A percentile compares a stretch with the other conserved stretches of the same genome.
Conservation (phyloP, 2,113 vertebrate genomes). For the Podarcis cretensis region DNA sequence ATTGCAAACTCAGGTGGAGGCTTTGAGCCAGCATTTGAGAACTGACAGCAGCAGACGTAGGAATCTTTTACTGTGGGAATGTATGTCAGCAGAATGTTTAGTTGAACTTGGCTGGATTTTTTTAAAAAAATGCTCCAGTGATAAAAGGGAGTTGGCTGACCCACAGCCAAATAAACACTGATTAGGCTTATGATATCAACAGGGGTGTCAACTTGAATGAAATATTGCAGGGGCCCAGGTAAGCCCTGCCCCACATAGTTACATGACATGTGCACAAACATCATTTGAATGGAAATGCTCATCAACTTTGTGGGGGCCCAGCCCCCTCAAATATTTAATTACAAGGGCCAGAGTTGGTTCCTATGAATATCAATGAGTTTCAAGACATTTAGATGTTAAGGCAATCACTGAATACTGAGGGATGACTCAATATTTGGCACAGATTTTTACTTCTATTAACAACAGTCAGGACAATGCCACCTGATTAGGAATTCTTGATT, state of each 20-base stretch:
- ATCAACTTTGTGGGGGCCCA: too few relatives aligned
- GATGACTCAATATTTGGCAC: background rate
- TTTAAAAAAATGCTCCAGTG: background rate
- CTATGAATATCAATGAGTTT: background rate
- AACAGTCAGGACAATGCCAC: background rate
- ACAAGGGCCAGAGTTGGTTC: too few relatives aligned
- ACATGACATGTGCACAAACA: too few relatives aligned
- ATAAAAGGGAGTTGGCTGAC: background rate
- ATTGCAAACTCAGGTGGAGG: background rate
- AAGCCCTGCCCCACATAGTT: too few relatives aligned
- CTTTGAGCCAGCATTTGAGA: background rate
- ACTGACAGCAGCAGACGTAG: background rate
- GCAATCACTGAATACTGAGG: background rate
- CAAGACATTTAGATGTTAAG: background rate
- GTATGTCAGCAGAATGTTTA: background rate
- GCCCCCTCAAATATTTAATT: too few relatives aligned
- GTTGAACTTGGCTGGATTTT: background rate
- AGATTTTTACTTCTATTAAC: background rate
- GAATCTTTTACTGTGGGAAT: background rate
- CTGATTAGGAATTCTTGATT: background rate
- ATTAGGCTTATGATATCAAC: background rate
- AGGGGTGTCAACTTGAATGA: too few relatives aligned
- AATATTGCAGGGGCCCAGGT: too few relatives aligned
- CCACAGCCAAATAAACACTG: background rate
- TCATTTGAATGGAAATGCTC: too few relatives aligned